Percentiles rank a stretch among this genome's conserved stretches.
Evolutionary conservation across 2,888 invertebrate genomes (phyloP).

Genomic region (Cryptocheilus praepositus): DNA sequence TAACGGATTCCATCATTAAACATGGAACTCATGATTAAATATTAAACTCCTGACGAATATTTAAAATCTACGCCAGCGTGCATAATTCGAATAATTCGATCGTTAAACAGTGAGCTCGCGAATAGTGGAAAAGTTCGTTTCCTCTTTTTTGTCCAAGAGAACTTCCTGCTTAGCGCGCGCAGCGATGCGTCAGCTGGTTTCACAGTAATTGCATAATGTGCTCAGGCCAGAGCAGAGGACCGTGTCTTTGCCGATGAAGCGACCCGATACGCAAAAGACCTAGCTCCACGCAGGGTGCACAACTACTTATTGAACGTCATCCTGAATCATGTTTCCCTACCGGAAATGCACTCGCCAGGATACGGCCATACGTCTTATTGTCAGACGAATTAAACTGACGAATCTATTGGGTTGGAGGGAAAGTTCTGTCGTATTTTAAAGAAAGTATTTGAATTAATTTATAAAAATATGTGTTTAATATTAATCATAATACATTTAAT

Average conservation of each 20-base stretch:
- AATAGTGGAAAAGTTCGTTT: constrained; percentile 24
- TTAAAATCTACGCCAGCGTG: no score
- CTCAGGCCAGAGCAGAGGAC: background rate
- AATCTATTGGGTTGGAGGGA: no score
- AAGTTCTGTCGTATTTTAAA: no score
- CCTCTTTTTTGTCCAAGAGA: constrained; percentile 7
- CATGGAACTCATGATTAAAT: no score
- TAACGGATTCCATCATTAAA: no score
- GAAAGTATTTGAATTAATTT: no score
- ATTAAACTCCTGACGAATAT: no score
- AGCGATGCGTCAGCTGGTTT: constrained; percentile 29
- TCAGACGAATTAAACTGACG: background rate
- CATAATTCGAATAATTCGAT: no score
- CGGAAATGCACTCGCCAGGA: constrained; percentile 17
- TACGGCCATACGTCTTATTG: background rate
- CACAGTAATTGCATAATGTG: constrained; percentile 29
- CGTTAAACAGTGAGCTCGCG: no score
- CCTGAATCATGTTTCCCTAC: constrained; percentile 26
- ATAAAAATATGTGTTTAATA: no score
- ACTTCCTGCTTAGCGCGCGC: background rate
- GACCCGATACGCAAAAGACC: constrained; percentile 8
- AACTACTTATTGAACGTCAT: constrained; percentile 11
- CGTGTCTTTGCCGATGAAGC: constrained; percentile 10
- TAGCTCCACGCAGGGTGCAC: constrained; percentile 11
- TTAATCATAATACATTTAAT: no score